Base-by-base conservation (phyloP, 2,888 invertebrate genomes). In the Meandrusa payeni region DNA sequence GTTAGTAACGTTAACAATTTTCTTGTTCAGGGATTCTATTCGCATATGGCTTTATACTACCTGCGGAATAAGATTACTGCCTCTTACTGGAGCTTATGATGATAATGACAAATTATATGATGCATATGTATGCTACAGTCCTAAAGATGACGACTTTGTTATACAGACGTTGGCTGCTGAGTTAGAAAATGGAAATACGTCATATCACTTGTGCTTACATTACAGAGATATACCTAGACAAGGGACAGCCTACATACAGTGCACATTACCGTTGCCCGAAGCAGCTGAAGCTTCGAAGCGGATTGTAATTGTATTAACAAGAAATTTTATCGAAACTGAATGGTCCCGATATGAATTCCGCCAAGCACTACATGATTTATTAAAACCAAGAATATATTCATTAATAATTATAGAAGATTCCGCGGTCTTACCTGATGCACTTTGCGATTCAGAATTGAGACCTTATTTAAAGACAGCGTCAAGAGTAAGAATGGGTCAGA, bases 311-410 rank as follows among this genome's bases (percentile, higher is more conserved):
- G 92, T 97, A 32, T 85, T 98, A 34, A 96, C 97, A 4, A 91
- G 95, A 55, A 94, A 96, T 76, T 96, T 97, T 71, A 88, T 97
- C 54, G 93, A 95, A 76, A 96, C 96, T 24, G 97, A 97, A 76
- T 98, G 97, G 97, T 94, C 95, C 54, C 92, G 95, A 48, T 93
- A 93, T 65, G 97, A 97, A 70, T 94, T 97, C 74, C 93, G 96
- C 34, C 94, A 95, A 62, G 95, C 96, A 5, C 90, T 97, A 53
- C 96, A 96, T 74, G 95, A 97, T 70, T 93, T 96, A 7, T 83
- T 97, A 47, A 93, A 95, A 60, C 93, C 94, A 7, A 89, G 95
- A 54, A 93, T 94, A 58, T 94, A 93, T 68, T 95, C 95, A 63
- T 82, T 97, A 73, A 92, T 98, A 46, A 91, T 97, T 57, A 91